Base-by-base conservation (phyloP, 2,113 vertebrate genomes). In the Phyllostomus hastatus region DNA sequence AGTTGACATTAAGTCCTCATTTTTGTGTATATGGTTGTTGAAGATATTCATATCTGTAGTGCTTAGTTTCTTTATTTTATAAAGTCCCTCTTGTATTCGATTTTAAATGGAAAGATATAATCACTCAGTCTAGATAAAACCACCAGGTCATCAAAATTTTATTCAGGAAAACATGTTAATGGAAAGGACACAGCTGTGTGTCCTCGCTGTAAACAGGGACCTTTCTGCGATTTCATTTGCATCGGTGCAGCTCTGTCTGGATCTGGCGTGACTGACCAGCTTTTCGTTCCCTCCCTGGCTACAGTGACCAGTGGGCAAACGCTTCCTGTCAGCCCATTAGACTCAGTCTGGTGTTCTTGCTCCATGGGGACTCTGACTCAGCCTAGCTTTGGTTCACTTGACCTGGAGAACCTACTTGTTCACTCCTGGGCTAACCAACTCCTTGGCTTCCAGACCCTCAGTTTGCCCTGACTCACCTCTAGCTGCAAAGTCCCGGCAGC, bases 301-400 rank as follows among this genome's bases (percentile, higher is more conserved):
- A 12, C 4, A 54, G 48, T 10, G 10, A 4, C 19, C 67, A 43
- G 33, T 11, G 59, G 33, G 35, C 38, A 88, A 61, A 72, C 15
- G 61, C 15, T 73, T 82, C 61, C 57, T 57, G 48, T 57, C 11
- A 2, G 16, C 5, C 20, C 33, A 35, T 46, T 54, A 73, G 33
- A 76, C 35, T 72, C 41, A 57, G 11, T 64, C 75, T 76, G 33
- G 43, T 85, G 4, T 84, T 79, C 67, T 48, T 70, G 28, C 61
- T 83, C 67, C 78, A 38, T 46, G 87, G 35, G 86, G 48, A 89
- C 33, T 95, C 81, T 95, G 96, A 91, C 86, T 97, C 82, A 96
- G 78, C 22, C 67, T 97, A 91, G 78, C 73, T 57, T 43, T 8
- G 14, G 22, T 64, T 86, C 79, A 72, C 35, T 83, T 78, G 73